Conservation (phyloP, 2,888 invertebrate species). For the Cheilosia urbana region DNA sequence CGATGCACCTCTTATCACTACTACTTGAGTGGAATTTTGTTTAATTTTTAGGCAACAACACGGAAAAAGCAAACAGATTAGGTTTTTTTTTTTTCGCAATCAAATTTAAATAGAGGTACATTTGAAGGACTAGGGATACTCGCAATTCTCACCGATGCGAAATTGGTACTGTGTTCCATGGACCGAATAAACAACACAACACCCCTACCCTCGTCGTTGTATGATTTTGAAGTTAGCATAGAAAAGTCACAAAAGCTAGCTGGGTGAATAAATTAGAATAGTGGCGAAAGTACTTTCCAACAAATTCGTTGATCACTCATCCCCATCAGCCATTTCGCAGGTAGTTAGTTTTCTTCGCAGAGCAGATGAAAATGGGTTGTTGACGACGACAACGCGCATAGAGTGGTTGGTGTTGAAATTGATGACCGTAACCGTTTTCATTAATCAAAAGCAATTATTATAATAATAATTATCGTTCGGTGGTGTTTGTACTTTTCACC, state of each 20-base stretch:
- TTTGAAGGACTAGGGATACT: not conserved
- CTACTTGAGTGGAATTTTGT: slow-evolving; percentile 1
- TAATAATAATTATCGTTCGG: slow-evolving; percentile 66
- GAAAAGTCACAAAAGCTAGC: slow-evolving; percentile 8
- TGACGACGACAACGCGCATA: not conserved
- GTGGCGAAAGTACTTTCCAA: slow-evolving; percentile 23
- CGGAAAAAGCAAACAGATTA: slow-evolving; percentile 3
- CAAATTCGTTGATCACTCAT: not conserved
- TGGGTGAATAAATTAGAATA: slow-evolving; percentile 66
- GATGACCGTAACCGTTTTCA: slow-evolving; percentile 66
- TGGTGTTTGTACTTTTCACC: slow-evolving; percentile 55
- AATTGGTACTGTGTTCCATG: not conserved
- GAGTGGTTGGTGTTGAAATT: slow-evolving; percentile 46
- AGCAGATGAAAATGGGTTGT: slow-evolving; percentile 33
- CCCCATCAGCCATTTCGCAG: slow-evolving; percentile 7
- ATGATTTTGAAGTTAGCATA: no score
- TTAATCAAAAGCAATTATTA: slow-evolving; percentile 71
- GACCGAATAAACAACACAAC: not conserved
- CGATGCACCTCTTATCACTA: not conserved
- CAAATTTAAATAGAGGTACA: no score
- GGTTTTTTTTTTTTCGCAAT: not conserved
- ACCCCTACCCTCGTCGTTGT: no score
- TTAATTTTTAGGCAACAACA: not conserved
- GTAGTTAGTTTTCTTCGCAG: slow-evolving; percentile 8
- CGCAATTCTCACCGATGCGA: no score